Evolutionary conservation across 1,140 invertebrate genomes (phyloP).

Genomic region (Tetragonula clypearis): DNA sequence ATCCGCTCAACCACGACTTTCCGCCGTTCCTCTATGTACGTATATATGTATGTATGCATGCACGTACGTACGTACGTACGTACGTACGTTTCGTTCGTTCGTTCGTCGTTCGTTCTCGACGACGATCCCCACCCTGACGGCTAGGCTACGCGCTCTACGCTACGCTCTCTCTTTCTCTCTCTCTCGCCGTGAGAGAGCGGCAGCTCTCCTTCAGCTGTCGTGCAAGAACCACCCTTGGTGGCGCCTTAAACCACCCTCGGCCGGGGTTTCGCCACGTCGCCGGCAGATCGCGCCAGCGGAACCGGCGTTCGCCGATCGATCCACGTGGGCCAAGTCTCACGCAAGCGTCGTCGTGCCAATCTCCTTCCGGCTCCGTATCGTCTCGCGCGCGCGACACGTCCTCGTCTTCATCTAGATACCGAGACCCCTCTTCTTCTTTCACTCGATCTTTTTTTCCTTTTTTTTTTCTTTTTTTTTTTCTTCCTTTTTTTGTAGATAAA

Average conservation of each 20-base stretch:
- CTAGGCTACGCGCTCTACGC: slow-evolving; percentile 41
- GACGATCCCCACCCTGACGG: slow-evolving; percentile 50
- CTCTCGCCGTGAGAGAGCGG: background rate
- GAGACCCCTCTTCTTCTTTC: background rate
- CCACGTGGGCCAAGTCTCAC: slow-evolving; percentile 66
- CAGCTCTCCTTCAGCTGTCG: slow-evolving; percentile 46
- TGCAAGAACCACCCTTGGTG: slow-evolving; percentile 63
- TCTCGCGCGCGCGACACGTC: slow-evolving; percentile 11
- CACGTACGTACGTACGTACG: no score
- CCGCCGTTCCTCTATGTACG: slow-evolving; percentile 38
- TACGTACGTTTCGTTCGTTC: no score
- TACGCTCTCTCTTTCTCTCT: slow-evolving; percentile 11
- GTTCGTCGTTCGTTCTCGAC: slow-evolving; percentile 38
- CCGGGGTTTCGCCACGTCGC: slow-evolving; percentile 56
- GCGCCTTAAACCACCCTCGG: slow-evolving; percentile 66
- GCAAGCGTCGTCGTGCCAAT: slow-evolving; percentile 60
- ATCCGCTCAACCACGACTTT: slow-evolving; percentile 59
- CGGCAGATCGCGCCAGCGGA: slow-evolving; percentile 76
- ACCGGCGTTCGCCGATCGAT: slow-evolving; percentile 71
- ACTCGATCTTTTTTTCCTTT: background rate
- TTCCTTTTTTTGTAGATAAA: background rate
- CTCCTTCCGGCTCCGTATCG: slow-evolving; percentile 38
- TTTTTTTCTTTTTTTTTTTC: background rate
- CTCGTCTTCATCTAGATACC: background rate
- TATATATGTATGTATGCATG: background rate